phyloP scores from a whole-genome alignment of 2,888 invertebrate genomes.

The Thelaira solivaga region DNA sequence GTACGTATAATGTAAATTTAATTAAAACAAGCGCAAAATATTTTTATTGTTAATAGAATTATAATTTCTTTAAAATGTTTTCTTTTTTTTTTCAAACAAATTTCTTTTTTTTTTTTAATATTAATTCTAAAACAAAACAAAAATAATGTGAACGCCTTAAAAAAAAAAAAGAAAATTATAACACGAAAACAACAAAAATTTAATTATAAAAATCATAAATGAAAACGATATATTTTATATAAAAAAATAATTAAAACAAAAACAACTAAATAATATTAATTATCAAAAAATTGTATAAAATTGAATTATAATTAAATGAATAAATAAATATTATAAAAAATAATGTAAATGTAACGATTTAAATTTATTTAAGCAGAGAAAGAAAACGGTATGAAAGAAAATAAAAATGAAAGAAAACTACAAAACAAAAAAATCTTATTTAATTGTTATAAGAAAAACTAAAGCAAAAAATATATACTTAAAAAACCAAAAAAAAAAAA shows the following conservation, averaged over 20 bases:
- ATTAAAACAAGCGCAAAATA: constrained; percentile 53
- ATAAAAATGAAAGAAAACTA: constrained; percentile 34
- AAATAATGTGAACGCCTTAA: constrained; percentile 55
- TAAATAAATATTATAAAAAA: constrained; percentile 34
- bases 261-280: constrained; percentile 45
- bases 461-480: constrained; percentile 65
- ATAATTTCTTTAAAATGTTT: constrained; percentile 24
- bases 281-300: constrained; percentile 49
- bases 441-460: constrained; percentile 67
- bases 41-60: constrained; percentile 27
- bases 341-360: constrained; percentile 55
- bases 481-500: constrained; percentile 40
- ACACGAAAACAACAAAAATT: constrained; percentile 33
- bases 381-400: constrained; percentile 56
- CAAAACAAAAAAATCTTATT: constrained; percentile 61
- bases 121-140: constrained; percentile 37
- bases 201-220: constrained; percentile 14
- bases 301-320: constrained; percentile 35
- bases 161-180: constrained; percentile 55
- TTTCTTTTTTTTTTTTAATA: constrained; percentile 34
- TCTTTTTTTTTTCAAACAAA: neutral
- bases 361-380: constrained; percentile 48
- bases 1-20: constrained; percentile 47
- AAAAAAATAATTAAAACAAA: constrained; percentile 4
- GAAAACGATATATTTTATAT: constrained; percentile 54